Evolutionary conservation across 1,140 invertebrate genomes (phyloP).

Genomic region (Fopius arisanus): DNA sequence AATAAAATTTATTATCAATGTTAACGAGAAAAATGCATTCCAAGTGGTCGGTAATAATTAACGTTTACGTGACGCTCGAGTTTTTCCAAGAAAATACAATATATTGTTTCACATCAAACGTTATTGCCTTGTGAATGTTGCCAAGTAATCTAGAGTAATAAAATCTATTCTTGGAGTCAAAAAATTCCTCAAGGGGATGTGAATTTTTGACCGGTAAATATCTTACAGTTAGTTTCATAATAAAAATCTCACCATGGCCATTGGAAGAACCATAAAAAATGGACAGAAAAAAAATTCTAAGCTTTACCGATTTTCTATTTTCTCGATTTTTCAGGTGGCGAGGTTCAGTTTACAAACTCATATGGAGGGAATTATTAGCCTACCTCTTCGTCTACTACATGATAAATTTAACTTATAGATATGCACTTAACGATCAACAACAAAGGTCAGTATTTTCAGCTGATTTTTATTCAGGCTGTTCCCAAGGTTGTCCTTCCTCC

Average conservation of each 20-base stretch:
- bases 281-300: no score
- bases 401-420: conserved; percentile 90
- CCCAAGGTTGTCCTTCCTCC: no score
- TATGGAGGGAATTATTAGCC: conserved; percentile 92
- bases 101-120: background rate
- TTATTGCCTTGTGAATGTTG: background rate
- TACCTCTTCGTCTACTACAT: conserved; percentile 87
- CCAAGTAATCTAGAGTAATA: background rate
- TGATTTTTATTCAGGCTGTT: conserved; percentile 1
- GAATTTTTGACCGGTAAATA: background rate
- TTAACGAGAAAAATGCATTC: no score
- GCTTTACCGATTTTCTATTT: background rate
- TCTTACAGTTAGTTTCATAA: background rate
- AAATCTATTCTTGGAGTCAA: background rate
- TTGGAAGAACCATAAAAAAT: no score
- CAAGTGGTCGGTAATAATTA: no score
- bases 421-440: conserved; percentile 80
- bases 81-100: background rate
- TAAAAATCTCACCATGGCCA: background rate
- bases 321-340: conserved; percentile 80
- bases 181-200: background rate
- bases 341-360: conserved; percentile 96
- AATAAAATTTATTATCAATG: no score
- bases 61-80: no score
- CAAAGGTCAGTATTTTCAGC: conserved; percentile 73